Conservation (phyloP, 2,113 vertebrate genomes). For the Macrotis lagotis region DNA sequence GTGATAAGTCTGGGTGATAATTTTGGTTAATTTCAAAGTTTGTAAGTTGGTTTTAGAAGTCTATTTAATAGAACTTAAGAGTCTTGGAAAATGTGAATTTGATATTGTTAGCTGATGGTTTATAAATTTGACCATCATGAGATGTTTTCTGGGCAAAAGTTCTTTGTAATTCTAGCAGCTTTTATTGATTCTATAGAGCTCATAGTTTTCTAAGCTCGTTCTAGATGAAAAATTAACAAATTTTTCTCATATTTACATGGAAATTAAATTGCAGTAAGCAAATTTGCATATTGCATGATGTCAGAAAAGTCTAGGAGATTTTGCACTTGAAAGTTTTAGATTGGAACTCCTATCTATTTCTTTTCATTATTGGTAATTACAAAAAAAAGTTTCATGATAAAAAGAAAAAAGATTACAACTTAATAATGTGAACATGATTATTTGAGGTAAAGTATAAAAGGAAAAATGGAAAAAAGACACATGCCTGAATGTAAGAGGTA, state of each 20-base stretch:
- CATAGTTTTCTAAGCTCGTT: constrained; percentile 71
- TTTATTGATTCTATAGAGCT: constrained; percentile 62
- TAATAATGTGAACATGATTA: constrained; percentile 2
- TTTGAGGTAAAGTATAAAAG: constrained; percentile 15
- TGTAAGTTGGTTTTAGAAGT: constrained; percentile 61
- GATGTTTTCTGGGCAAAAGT: constrained; percentile 70
- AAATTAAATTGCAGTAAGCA: constrained; percentile 73
- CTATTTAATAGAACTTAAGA: constrained; percentile 66
- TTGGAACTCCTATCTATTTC: constrained; percentile 58
- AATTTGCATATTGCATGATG: constrained; percentile 21
- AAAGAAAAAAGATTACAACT: constrained; percentile 36
- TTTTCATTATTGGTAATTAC: constrained; percentile 56
- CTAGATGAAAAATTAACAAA: constrained; percentile 74
- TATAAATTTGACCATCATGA: constrained; percentile 67
- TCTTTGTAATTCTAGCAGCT: constrained; percentile 60
- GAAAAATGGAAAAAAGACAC: not conserved
- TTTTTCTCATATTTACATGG: constrained; percentile 64
- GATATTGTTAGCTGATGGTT: constrained; percentile 69
- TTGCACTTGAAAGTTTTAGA: constrained; percentile 60
- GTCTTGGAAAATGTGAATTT: constrained; percentile 56
- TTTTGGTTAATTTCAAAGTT: constrained; percentile 55
- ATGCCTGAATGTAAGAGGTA: not conserved
- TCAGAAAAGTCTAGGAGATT: constrained; percentile 59
- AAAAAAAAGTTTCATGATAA: constrained; percentile 54
- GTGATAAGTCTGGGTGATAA: too few species aligned